Conservation (phyloP, 2,888 invertebrate species). For the Caenorhabditis parvicauda region DNA sequence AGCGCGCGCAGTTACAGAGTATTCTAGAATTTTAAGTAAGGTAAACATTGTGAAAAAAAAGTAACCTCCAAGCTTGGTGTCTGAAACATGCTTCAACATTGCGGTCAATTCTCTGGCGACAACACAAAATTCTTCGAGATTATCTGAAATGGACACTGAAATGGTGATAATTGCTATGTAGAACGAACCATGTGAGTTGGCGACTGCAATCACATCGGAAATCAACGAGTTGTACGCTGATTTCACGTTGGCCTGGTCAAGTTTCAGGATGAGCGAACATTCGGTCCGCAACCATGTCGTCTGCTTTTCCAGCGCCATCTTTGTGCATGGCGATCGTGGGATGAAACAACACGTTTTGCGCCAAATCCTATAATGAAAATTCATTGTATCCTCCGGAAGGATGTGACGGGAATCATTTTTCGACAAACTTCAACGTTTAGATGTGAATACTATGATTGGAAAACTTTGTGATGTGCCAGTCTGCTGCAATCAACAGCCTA, state of each 20-base stretch:
- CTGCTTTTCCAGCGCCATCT: constrained; percentile 33
- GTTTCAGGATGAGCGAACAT: constrained; percentile 36
- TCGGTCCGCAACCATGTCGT: constrained; percentile 42
- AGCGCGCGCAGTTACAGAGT: too few relatives aligned
- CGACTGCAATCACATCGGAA: constrained; percentile 31
- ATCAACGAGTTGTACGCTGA: constrained; percentile 38
- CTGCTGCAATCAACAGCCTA: too few relatives aligned
- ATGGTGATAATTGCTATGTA: not conserved
- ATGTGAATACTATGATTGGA: too few relatives aligned
- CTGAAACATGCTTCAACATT: constrained; percentile 47
- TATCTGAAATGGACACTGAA: constrained; percentile 37
- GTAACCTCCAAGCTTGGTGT: constrained; percentile 36
- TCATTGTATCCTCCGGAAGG: too few relatives aligned
- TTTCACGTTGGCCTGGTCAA: constrained; percentile 15
- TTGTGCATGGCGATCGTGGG: constrained; percentile 14
- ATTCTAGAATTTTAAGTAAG: not conserved
- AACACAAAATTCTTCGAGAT: constrained; percentile 29
- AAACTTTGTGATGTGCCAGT: too few relatives aligned
- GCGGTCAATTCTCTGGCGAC: constrained; percentile 49
- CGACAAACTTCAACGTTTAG: not conserved
- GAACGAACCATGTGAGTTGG: constrained; percentile 32
- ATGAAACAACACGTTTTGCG: constrained; percentile 50
- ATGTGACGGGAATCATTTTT: too few relatives aligned
- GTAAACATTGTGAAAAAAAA: too few relatives aligned
- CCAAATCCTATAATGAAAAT: constrained; percentile 43